Conservation (phyloP, 2,888 invertebrate genomes). For the Synanthedon vespiformis region DNA sequence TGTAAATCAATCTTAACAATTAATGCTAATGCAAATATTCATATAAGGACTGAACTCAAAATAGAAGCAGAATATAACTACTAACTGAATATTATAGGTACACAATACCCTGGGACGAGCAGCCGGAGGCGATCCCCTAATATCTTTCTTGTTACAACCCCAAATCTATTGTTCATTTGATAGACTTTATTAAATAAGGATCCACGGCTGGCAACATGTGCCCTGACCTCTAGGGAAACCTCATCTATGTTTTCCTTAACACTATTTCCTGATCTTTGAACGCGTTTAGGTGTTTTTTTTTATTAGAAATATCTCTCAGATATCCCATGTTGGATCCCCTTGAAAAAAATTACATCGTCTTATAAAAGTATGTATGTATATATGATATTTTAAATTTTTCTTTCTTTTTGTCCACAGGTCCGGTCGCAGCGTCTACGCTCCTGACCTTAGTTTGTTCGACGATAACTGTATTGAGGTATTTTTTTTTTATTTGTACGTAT, state of each 20-base stretch:
- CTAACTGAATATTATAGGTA: not conserved
- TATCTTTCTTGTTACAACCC: conserved; percentile 19
- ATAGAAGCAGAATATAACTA: no score
- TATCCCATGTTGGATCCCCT: no score
- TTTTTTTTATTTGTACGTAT: not conserved
- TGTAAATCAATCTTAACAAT: no score
- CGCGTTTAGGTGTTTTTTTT: not conserved
- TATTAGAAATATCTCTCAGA: not conserved
- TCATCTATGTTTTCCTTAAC: not conserved
- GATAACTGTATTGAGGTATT: conserved; percentile 30
- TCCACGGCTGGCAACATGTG: conserved; percentile 24
- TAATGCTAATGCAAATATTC: no score
- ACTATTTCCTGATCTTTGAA: not conserved
- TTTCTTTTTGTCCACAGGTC: conserved; percentile 32
- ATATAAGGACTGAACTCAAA: no score
- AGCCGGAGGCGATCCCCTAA: conserved; percentile 1
- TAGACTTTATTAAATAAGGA: conserved; percentile 29
- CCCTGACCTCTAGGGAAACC: conserved; percentile 10
- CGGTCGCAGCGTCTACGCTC: conserved; percentile 28
- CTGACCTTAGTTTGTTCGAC: conserved; percentile 29
- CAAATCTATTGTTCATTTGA: conserved; percentile 53
- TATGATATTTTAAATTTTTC: not conserved
- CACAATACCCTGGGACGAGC: not conserved
- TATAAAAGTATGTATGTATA: not conserved
- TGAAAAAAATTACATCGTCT: no score